Conservation (phyloP, 1,140 invertebrate genomes). For the Neocloeon triangulifer region DNA sequence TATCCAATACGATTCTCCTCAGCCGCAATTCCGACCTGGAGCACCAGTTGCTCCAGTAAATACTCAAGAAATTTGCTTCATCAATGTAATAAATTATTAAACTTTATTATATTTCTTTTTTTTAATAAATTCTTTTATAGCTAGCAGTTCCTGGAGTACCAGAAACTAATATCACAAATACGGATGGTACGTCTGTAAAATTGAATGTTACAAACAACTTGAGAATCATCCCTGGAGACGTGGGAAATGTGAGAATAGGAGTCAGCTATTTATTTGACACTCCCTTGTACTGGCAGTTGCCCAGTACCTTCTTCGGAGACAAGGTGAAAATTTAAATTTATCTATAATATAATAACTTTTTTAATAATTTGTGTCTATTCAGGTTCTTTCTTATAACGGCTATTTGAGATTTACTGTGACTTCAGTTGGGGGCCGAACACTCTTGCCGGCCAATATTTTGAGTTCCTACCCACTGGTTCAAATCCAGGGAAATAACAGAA, state of each 20-base stretch:
- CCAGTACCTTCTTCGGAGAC: conserved; percentile 65
- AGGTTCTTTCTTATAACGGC: conserved; percentile 81
- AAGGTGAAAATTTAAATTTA: conserved; percentile 23
- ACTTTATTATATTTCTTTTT: conserved; percentile 1
- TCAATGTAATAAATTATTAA: conserved; percentile 15
- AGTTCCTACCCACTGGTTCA: conserved; percentile 56
- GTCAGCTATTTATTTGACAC: conserved; percentile 36
- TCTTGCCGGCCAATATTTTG: conserved; percentile 30
- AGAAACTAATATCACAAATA: too few species aligned
- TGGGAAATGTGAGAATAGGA: conserved; percentile 39
- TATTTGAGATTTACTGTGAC: conserved; percentile 55
- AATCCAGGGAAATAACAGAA: conserved; percentile 50
- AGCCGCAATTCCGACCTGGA: conserved; percentile 10
- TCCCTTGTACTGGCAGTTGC: conserved; percentile 71
- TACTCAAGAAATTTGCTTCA: conserved; percentile 22
- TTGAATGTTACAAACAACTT: conserved; percentile 33
- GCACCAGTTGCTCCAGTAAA: conserved; percentile 17
- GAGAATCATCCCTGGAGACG: conserved; percentile 36
- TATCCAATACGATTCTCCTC: conserved; percentile 21
- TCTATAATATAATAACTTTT: neutral
- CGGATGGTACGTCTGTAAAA: conserved; percentile 11
- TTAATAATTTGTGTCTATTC: conserved; percentile 12
- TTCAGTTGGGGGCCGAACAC: conserved; percentile 30
- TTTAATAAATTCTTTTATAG: conserved; percentile 11
- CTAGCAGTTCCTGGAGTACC: conserved; percentile 24